Evolutionary conservation across 2,888 invertebrate genomes (phyloP), one percentile per base, ranked within the genome.

Genomic region (Ectemnius continuus): DNA sequence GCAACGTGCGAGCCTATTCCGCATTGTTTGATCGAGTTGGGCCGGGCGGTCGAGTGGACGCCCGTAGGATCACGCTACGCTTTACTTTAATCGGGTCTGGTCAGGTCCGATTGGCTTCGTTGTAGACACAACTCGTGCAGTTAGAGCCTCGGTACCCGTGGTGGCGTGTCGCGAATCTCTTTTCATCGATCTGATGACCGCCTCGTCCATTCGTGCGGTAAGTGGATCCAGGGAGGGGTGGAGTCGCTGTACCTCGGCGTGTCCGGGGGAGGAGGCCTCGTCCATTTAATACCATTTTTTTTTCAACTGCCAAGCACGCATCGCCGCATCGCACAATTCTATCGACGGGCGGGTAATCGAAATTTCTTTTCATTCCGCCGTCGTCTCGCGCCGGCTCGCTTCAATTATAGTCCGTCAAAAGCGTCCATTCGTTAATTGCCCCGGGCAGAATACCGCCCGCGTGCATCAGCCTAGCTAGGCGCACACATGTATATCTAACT

Each of bases 131-230:
- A 72, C 67, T 66, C 52, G 64, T 57, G 59, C 72, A 81, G 67
- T 75, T 82, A 77, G 59, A 79, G 60, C 68, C 67, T 79, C 61
- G 72, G 71, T 78, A 75, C 67, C 67, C 58, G 71, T 46, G 81
- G 80, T 85, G 80, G 86, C 88, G 88, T 88, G 86, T 85, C 86
- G 84, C 84, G 84, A 88, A 88, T 88, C 86, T 88, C 86, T 86
- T 84, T 86, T 88, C 88, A 89, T 89, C 88, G 87, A 89, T 89
- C 86, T 88, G 85, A 87, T 88, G 88, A 88, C 86, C 88, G 76
- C 79, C 85, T 80, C 80, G 79, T 84, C 78, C 83, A 82, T 82
- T 85, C 80, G 78, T 73, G 75, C 71, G 79, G 80, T 84, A 86
- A 86, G 83, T 83, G 81, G 85, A 84, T 83, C 36, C 36, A 81